Evolutionary conservation across 2,888 invertebrate genomes (phyloP).

Genomic region (Thyatira batis): DNA sequence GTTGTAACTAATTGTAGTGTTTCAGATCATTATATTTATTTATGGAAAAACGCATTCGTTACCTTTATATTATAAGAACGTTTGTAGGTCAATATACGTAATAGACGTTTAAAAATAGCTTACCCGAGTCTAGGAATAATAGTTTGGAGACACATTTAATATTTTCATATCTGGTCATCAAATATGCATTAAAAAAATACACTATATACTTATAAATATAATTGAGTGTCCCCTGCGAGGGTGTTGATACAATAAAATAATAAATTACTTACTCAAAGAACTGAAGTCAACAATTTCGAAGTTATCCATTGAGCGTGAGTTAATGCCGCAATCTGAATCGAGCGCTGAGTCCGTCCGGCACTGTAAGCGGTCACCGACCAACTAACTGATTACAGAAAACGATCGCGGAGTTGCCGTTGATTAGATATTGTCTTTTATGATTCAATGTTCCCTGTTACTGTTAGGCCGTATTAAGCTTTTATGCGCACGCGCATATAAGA

Average conservation of each 20-base stretch:
- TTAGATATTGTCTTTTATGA: conserved; percentile 61
- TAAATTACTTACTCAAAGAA: conserved; percentile 61
- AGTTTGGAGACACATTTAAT: neutral
- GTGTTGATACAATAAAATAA: neutral
- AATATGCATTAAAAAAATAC: neutral
- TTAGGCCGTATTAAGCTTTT: neutral
- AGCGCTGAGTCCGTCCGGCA: conserved; percentile 35
- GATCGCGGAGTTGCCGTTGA: conserved; percentile 59
- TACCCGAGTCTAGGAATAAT: neutral
- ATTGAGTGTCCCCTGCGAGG: neutral
- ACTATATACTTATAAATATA: neutral
- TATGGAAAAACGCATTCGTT: neutral
- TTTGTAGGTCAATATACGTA: neutral
- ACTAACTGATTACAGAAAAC: conserved; percentile 72
- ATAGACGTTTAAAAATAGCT: conserved; percentile 2
- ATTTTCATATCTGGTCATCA: neutral
- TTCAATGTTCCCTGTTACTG: conserved; percentile 53
- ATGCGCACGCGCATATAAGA: neutral
- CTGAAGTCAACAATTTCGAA: conserved; percentile 63
- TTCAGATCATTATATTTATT: neutral
- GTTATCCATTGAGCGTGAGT: conserved; percentile 52
- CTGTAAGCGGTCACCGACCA: conserved; percentile 59
- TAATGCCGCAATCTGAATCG: conserved; percentile 19
- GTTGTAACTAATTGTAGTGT: neutral
- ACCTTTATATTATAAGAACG: neutral